phyloP scores from a whole-genome alignment of 2,797 vertebrate genomes.

The Borostomias antarcticus region DNA sequence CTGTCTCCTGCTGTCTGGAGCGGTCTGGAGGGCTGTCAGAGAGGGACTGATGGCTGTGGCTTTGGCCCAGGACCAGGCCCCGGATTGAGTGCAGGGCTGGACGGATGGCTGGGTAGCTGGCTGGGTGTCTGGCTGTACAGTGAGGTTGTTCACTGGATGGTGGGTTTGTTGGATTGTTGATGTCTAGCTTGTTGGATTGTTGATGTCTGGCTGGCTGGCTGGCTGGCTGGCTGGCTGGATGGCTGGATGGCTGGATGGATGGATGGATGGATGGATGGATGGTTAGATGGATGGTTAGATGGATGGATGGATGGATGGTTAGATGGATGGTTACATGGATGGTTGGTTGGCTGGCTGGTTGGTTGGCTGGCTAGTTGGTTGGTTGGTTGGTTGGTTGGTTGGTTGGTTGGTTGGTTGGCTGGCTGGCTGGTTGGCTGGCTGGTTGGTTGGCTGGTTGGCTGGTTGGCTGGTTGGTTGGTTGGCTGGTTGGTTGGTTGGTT shows the following conservation, averaged over 20 bases:
- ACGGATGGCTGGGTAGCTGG: not conserved
- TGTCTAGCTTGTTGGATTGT: not conserved
- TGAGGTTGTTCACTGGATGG: too few relatives aligned
- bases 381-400: too few relatives aligned
- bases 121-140: too few relatives aligned
- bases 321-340: slow-evolving; percentile 40
- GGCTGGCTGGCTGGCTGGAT: not conserved
- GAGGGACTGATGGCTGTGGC: slow-evolving; percentile 27
- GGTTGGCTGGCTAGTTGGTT: too few relatives aligned
- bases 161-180: too few relatives aligned
- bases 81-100: slow-evolving; percentile 51
- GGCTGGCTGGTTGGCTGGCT: slow-evolving; percentile 1
- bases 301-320: slow-evolving; percentile 22
- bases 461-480: slow-evolving; percentile 2
- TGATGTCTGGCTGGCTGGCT: slow-evolving; percentile 4
- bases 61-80: slow-evolving; percentile 36
- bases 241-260: not conserved
- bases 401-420: not conserved
- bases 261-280: not conserved
- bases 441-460: slow-evolving; percentile 9
- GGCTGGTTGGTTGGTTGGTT: not conserved
- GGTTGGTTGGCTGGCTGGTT: not conserved
- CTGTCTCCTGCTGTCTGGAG: slow-evolving; percentile 12
- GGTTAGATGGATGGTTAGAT: not conserved
- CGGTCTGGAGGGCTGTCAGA: slow-evolving; percentile 1